Conservation (phyloP, 2,113 vertebrate genomes). For the Hippoglossus stenolepis region DNA sequence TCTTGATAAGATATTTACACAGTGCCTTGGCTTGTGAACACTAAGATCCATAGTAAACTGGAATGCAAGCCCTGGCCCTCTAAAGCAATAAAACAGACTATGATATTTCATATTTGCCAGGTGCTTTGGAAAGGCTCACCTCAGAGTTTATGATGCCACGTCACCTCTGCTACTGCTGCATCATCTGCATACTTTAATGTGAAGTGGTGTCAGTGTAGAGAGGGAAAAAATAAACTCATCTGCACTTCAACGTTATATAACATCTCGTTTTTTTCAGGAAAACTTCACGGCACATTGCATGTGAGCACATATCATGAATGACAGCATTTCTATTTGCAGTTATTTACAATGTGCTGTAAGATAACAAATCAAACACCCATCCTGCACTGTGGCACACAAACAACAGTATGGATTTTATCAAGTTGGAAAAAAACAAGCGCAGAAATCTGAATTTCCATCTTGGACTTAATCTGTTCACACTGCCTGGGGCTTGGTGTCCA, state of each 20-base stretch:
- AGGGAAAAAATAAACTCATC: conserved; percentile 17
- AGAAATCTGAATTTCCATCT: conserved; percentile 74
- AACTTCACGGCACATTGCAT: conserved; percentile 11
- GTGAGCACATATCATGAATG: conserved; percentile 19
- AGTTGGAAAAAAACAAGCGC: conserved; percentile 50
- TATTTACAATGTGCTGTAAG: conserved; percentile 25
- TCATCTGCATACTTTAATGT: conserved; percentile 21
- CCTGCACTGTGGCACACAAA: conserved; percentile 24
- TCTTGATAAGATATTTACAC: conserved; percentile 41
- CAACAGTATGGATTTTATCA: conserved; percentile 52
- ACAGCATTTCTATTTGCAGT: conserved; percentile 38
- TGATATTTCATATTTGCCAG: conserved; percentile 4
- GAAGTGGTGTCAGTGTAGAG: conserved; percentile 6
- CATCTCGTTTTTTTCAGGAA: conserved; percentile 11
- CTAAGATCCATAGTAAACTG: conserved; percentile 34
- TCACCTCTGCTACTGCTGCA: conserved; percentile 12
- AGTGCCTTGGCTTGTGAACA: conserved; percentile 28
- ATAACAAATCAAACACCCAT: conserved; percentile 34
- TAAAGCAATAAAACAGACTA: conserved; percentile 21
- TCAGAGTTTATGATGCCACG: conserved; percentile 9
- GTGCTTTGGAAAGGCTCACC: conserved; percentile 19
- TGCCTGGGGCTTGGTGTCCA: conserved; percentile 72
- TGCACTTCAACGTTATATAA: conserved; percentile 11
- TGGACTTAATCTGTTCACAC: conserved; percentile 74
- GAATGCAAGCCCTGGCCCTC: conserved; percentile 11